phyloP scores from a whole-genome alignment of 2,888 invertebrate species.

The Drosophila trichaetosa region DNA sequence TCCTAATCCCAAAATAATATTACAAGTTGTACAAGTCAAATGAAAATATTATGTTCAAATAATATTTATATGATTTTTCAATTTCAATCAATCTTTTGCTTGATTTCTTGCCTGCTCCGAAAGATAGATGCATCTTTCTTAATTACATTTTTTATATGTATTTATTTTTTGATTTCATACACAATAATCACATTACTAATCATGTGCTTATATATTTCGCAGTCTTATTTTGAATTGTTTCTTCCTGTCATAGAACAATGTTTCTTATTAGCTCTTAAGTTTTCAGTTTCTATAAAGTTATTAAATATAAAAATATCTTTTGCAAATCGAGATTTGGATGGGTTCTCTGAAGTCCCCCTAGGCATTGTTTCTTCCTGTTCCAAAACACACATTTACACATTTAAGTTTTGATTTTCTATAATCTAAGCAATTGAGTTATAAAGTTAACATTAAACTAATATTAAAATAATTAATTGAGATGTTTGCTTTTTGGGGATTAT shows the following conservation, averaged over 20 bases:
- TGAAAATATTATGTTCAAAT: not conserved
- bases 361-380: not conserved
- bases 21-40: not conserved
- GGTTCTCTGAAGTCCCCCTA: not conserved
- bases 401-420: not conserved
- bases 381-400: not conserved
- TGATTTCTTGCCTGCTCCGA: not conserved
- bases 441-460: too few species aligned
- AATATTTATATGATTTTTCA: not conserved
- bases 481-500: not conserved
- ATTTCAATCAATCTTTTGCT: not conserved
- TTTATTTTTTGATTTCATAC: not conserved
- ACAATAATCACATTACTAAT: not conserved
- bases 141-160: too few species aligned
- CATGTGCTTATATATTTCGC: not conserved
- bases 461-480: not conserved
- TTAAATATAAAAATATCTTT: not conserved
- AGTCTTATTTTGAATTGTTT: not conserved
- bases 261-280: too few species aligned
- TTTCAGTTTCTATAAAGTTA: too few species aligned
- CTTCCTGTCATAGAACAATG: too few species aligned
- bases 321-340: not conserved
- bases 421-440: not conserved
- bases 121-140: not conserved
- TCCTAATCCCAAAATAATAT: not conserved